These are phyloP conservation scores for Papilio polytes DNA, from an alignment of 1,140 invertebrate species.

Conservation along the genomic window DNA sequence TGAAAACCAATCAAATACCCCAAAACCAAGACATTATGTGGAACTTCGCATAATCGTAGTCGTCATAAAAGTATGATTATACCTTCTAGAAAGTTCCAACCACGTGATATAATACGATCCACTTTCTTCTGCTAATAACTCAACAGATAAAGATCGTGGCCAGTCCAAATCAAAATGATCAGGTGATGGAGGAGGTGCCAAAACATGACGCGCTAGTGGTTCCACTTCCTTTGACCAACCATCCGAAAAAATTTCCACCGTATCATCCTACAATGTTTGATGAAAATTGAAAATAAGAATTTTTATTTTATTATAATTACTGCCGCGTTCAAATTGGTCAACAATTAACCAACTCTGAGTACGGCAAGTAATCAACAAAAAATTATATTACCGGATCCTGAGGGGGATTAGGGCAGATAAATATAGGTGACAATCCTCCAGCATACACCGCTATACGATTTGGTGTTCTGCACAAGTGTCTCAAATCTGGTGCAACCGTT, in stretches of 20 bases:
- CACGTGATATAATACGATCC: constrained; percentile 91
- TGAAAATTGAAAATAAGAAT: constrained; percentile 39
- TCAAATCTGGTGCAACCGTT: constrained; percentile 79
- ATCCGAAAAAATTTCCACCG: constrained; percentile 92
- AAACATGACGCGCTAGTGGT: constrained; percentile 71
- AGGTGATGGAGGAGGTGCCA: constrained; percentile 83
- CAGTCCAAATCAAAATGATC: constrained; percentile 85
- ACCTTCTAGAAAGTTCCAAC: constrained; percentile 90
- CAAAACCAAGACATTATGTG: neutral
- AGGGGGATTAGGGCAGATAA: constrained; percentile 88
- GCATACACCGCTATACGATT: constrained; percentile 90
- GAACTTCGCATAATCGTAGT: neutral
- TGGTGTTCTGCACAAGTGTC: constrained; percentile 86
- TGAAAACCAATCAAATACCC: neutral
- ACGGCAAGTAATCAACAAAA: neutral
- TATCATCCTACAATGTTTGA: constrained; percentile 76
- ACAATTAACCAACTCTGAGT: neutral
- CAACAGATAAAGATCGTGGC: constrained; percentile 89
- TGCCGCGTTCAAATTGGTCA: neutral
- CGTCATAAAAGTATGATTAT: neutral
- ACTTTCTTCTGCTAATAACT: constrained; percentile 89
- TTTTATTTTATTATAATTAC: neutral
- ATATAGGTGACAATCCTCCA: constrained; percentile 85
- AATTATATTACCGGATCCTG: constrained; percentile 75
- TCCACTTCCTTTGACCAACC: constrained; percentile 87